Base-by-base conservation (phyloP, 2,888 invertebrate species). In the Scaptomyza tumidula region DNA sequence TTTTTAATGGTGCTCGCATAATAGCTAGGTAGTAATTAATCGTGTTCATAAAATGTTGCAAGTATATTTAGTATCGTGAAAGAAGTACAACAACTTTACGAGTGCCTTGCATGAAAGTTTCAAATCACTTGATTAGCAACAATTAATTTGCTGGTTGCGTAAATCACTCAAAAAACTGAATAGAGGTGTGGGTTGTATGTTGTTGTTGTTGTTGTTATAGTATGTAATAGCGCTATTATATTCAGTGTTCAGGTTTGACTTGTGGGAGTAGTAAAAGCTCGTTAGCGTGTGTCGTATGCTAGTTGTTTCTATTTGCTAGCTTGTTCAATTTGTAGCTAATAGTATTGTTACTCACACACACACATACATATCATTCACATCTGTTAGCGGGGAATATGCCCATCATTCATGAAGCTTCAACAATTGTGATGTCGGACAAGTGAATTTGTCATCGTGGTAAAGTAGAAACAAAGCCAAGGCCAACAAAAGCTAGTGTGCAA, bases 401-500 rank as follows among this genome's bases (percentile, higher is more conserved):
- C 78, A 88, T 88, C 88, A 77, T 77, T 83, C 88, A 80, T 84
- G 81, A 44, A 43, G 43, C 59, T 56, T 67, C 56, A 62, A 72
- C 88, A 84, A 84, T 88, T 86, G 83, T 69, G 64, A 63, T 75
- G 72, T 78, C 81, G 86, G 85, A 86, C 85, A 84, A 84, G 64
- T 78, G 82, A 84, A 84, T 84, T 86, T 86, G 87, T 84, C 88
- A 86, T 85, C 67, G 57, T 66, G 75, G 64, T 65, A 67, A 72
- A 62, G 72, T 62, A 72, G 86, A 82, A 85, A 82, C 85, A 85
- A 87, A 75, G 71, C 74, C 80, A 83, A 74, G 80, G 86, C 69
- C 75, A 75, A 44, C 76, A 67, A 71, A 55, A 55, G 66, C 49
- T 33, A 71, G 56, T 70, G 79, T 64, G 66, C 46, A 46, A 41